Evolutionary conservation across 2,797 vertebrate species (phyloP).

Genomic region (Melanotaenia pygmaea): DNA sequence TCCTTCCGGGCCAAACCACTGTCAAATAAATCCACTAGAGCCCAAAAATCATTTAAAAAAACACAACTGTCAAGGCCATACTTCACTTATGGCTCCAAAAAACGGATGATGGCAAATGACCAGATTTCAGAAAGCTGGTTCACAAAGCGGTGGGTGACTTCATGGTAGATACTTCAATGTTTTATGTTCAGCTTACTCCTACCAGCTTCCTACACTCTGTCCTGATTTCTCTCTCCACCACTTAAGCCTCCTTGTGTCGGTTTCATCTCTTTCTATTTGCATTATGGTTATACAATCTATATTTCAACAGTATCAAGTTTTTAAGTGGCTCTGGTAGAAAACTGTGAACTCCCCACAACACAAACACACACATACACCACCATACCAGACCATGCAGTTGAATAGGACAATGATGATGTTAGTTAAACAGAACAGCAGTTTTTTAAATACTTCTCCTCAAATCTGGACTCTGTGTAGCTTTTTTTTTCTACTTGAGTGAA

Average conservation of each 20-base stretch:
- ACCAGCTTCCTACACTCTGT: constrained; percentile 12
- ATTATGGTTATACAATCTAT: constrained; percentile 11
- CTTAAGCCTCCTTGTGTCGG: constrained; percentile 6
- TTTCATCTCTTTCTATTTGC: constrained; percentile 15
- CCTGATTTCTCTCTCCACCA: constrained; percentile 9
- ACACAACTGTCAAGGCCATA: neutral
- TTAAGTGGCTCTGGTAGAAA: neutral
- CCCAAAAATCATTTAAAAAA: too few species aligned
- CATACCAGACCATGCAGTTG: neutral
- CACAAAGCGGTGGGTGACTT: constrained; percentile 13
- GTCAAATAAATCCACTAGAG: too few species aligned
- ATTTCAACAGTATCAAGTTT: neutral
- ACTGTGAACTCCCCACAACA: neutral
- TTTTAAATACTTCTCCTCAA: neutral
- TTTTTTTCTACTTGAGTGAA: neutral
- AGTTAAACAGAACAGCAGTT: neutral
- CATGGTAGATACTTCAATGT: constrained; percentile 19
- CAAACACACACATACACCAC: too few species aligned
- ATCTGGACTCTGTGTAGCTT: neutral
- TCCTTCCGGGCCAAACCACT: too few species aligned
- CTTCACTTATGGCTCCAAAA: neutral
- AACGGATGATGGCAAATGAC: neutral
- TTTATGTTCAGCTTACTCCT: constrained; percentile 13
- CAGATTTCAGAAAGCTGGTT: neutral
- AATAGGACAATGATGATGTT: neutral